phyloP scores from a whole-genome alignment of 1,140 invertebrate genomes.

The Ctenoplectra terminalis region DNA sequence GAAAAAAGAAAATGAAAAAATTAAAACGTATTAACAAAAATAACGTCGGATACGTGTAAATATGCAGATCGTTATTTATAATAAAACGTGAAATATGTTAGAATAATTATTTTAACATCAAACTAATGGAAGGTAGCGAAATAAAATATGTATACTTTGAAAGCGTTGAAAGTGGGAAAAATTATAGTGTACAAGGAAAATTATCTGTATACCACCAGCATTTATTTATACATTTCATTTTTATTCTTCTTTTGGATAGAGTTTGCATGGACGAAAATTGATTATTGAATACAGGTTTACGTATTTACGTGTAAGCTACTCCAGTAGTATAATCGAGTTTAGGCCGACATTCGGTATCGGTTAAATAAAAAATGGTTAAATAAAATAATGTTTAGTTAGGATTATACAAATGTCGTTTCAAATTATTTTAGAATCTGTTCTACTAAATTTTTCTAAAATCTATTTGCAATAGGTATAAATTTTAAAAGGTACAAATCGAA shows the following conservation, averaged over 20 bases:
- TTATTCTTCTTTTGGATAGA: not conserved
- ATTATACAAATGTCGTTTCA: too few relatives aligned
- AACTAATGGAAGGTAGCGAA: too few relatives aligned
- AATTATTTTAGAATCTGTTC: not conserved
- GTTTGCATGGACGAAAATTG: not conserved
- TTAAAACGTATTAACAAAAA: too few relatives aligned
- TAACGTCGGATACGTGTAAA: not conserved
- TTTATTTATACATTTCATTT: not conserved
- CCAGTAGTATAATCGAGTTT: slow-evolving; percentile 27
- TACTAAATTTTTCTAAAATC: not conserved
- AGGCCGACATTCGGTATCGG: not conserved
- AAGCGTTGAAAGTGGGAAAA: not conserved
- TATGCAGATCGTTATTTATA: not conserved
- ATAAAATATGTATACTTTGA: too few relatives aligned
- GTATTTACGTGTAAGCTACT: too few relatives aligned
- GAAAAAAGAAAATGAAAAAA: too few relatives aligned
- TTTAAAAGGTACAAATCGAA: not conserved
- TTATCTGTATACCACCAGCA: not conserved
- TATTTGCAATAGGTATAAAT: not conserved
- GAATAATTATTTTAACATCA: not conserved
- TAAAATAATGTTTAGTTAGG: not conserved
- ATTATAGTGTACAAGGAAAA: not conserved
- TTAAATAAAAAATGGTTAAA: not conserved
- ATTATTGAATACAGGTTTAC: not conserved
- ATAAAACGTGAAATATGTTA: not conserved